These are phyloP conservation scores for Onychomys torridus DNA, from an alignment of 2,797 vertebrate genomes.

Conservation along the genomic window DNA sequence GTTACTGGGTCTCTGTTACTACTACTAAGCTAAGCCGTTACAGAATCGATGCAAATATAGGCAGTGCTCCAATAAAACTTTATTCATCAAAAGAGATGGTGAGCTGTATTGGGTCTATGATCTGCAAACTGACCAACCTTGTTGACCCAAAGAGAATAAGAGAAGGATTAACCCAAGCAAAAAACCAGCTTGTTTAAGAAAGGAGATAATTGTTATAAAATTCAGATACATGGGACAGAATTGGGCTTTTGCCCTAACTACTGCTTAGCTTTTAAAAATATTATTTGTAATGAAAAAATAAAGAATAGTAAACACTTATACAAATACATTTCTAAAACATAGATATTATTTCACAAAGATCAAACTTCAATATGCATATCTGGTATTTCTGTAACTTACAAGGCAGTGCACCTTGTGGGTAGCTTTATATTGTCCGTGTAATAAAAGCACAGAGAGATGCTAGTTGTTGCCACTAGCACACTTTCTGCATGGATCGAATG, in stretches of 20 bases:
- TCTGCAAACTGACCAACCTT: not conserved
- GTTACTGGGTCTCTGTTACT: not conserved
- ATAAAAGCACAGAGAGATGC: not conserved
- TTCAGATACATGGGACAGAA: not conserved
- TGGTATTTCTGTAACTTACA: conserved; percentile 22
- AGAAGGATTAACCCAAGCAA: not conserved
- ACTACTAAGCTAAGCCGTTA: not conserved
- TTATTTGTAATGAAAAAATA: conserved; percentile 26
- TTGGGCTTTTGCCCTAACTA: not conserved
- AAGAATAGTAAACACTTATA: conserved; percentile 3
- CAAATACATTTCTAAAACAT: not conserved
- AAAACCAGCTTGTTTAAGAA: conserved; percentile 42
- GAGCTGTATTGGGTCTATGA: not conserved
- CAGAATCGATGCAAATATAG: not conserved
- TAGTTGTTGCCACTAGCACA: not conserved
- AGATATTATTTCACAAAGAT: conserved; percentile 37
- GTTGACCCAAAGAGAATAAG: not conserved
- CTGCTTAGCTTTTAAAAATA: not conserved
- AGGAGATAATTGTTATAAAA: not conserved
- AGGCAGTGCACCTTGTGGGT: not conserved
- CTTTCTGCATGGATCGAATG: not conserved
- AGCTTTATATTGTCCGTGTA: not conserved
- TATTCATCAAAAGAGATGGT: conserved; percentile 10
- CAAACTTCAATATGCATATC: not conserved
- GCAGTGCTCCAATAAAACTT: conserved; percentile 31